phyloP scores from a whole-genome alignment of 2,797 vertebrate species.

The Clarias laeviceps region DNA sequence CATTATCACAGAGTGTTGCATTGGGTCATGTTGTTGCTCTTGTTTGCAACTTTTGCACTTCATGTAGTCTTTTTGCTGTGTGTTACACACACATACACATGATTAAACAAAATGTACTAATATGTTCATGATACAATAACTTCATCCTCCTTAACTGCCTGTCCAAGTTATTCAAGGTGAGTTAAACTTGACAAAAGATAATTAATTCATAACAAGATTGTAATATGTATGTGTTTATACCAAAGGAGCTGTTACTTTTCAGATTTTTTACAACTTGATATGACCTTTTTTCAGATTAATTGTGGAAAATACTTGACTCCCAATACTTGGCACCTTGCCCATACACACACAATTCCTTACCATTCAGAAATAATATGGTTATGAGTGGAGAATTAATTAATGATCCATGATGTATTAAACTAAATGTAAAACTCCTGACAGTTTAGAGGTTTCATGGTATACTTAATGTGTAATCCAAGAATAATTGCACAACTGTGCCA shows the following conservation, averaged over 20 bases:
- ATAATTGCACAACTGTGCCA: slow-evolving; percentile 11
- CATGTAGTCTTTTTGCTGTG: too few relatives aligned
- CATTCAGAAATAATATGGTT: neutral
- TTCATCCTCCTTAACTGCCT: neutral
- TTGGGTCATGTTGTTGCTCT: too few relatives aligned
- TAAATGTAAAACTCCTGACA: neutral
- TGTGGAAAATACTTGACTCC: neutral
- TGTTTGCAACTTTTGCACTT: too few relatives aligned
- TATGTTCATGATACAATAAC: neutral
- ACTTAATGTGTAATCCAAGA: slow-evolving; percentile 11
- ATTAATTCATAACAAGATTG: neutral
- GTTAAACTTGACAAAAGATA: neutral
- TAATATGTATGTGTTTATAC: neutral
- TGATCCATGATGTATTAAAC: neutral
- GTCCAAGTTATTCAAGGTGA: neutral
- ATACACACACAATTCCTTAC: neutral
- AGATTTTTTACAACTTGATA: neutral
- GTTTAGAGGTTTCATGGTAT: slow-evolving; percentile 1
- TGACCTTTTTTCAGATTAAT: neutral
- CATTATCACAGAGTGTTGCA: too few relatives aligned
- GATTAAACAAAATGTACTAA: neutral
- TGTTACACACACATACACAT: neutral
- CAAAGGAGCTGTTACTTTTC: neutral
- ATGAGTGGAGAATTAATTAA: neutral
- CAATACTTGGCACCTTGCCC: neutral